Conservation (phyloP, 2,888 invertebrate genomes). For the Neoaliturus tenellus region DNA sequence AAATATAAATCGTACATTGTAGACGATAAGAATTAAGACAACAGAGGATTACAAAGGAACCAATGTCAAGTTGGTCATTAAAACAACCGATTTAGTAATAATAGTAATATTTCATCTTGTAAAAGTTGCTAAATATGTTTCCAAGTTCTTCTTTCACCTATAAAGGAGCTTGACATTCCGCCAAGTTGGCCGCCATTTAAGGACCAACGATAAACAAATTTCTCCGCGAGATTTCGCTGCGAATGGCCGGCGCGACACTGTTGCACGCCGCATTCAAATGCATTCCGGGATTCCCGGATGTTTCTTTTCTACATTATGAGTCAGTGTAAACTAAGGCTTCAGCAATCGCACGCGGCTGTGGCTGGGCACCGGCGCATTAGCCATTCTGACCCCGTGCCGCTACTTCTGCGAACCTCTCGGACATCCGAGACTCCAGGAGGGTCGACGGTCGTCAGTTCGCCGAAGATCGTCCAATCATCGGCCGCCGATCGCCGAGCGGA, state of each 20-base stretch:
- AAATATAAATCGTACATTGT: no score
- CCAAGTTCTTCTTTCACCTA: no score
- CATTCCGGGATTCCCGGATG: not conserved
- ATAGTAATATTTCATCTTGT: no score
- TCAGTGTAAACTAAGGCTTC: not conserved
- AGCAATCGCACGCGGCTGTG: not conserved
- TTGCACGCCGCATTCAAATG: not conserved
- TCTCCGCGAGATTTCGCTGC: no score
- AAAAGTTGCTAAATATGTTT: no score
- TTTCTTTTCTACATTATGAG: not conserved
- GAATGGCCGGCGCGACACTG: not conserved
- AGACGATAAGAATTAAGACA: no score
- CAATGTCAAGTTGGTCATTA: no score
- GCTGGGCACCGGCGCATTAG: not conserved
- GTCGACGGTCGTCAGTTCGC: not conserved
- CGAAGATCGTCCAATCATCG: not conserved
- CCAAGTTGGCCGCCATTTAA: not conserved
- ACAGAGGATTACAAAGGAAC: no score
- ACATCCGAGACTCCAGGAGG: not conserved
- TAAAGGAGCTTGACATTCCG: no score
- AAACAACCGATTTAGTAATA: no score
- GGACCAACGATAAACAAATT: not conserved
- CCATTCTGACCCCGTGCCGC: constrained; percentile 12
- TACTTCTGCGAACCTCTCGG: not conserved
- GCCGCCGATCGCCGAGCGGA: not conserved